These are phyloP conservation scores for Zaprionus taronus DNA, from an alignment of 1,140 invertebrate genomes.

Conservation along the genomic window DNA sequence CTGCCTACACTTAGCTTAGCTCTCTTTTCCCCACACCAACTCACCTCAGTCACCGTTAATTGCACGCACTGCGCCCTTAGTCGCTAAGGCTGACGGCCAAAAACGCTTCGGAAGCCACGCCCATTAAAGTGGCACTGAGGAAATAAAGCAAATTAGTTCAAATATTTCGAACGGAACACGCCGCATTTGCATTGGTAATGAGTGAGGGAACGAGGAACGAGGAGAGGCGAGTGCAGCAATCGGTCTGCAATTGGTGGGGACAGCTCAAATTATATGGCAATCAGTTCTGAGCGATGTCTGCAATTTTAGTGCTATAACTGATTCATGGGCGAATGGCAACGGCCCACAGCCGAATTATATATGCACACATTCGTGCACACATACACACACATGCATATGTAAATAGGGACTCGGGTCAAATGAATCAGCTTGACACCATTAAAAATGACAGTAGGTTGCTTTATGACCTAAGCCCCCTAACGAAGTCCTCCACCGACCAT, in stretches of 20 bases:
- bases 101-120: neutral
- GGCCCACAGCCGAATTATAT: conserved; percentile 59
- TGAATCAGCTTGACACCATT: conserved; percentile 28
- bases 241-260: conserved; percentile 50
- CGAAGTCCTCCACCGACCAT: neutral
- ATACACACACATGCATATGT: conserved; percentile 23
- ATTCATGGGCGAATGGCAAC: conserved; percentile 20
- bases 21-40: neutral
- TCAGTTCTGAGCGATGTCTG: conserved; percentile 55
- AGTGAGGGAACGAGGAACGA: neutral
- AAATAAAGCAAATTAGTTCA: conserved; percentile 11
- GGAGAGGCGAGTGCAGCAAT: neutral
- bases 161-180: conserved; percentile 53
- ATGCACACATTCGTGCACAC: conserved; percentile 52
- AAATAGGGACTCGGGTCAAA: conserved; percentile 24
- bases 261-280: conserved; percentile 75
- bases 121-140: neutral
- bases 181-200: conserved; percentile 71
- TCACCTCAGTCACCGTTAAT: neutral
- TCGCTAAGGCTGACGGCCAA: neutral
- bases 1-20: neutral
- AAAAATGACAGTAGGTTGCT: conserved; percentile 24
- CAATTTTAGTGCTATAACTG: conserved; percentile 54
- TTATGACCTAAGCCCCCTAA: conserved; percentile 28
- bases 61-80: neutral